These are phyloP conservation scores for Ganaspis sp. DNA, from an alignment of 1,140 invertebrate species.

Conservation along the genomic window DNA sequence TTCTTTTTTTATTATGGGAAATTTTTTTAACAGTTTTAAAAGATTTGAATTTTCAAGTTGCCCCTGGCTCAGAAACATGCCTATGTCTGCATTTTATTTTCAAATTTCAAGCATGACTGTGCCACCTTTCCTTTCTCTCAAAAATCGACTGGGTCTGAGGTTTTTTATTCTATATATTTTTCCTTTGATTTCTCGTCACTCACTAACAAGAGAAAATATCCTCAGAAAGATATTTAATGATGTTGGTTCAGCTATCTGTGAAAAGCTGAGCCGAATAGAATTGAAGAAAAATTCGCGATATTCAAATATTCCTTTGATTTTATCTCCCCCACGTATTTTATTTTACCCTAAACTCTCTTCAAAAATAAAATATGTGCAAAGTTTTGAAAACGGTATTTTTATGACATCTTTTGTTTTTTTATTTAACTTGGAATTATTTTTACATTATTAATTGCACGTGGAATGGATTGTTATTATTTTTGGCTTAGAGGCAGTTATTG, in stretches of 20 bases:
- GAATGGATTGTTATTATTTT: too few species aligned
- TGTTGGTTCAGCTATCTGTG: neutral
- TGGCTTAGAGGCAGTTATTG: too few species aligned
- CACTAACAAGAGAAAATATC: neutral
- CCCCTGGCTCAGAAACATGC: neutral
- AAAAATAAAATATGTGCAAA: too few species aligned
- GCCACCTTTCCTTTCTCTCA: neutral
- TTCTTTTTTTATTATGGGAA: neutral
- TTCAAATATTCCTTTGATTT: neutral
- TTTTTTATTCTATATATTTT: constrained; percentile 1
- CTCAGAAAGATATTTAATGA: constrained; percentile 12
- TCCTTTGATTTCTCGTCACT: constrained; percentile 9
- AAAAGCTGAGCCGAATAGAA: constrained; percentile 3
- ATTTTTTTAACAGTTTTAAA: neutral
- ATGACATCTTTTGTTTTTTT: too few species aligned
- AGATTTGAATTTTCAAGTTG: neutral
- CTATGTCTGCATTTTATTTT: neutral
- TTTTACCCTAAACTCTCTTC: too few species aligned
- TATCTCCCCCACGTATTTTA: too few species aligned
- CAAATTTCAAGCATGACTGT: neutral
- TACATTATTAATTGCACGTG: too few species aligned
- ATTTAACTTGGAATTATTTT: too few species aligned
- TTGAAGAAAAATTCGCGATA: neutral
- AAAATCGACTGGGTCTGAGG: neutral
- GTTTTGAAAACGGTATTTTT: too few species aligned